These are phyloP conservation scores for Notodonta dromedarius DNA, from an alignment of 2,888 invertebrate genomes.

Conservation along the genomic window DNA sequence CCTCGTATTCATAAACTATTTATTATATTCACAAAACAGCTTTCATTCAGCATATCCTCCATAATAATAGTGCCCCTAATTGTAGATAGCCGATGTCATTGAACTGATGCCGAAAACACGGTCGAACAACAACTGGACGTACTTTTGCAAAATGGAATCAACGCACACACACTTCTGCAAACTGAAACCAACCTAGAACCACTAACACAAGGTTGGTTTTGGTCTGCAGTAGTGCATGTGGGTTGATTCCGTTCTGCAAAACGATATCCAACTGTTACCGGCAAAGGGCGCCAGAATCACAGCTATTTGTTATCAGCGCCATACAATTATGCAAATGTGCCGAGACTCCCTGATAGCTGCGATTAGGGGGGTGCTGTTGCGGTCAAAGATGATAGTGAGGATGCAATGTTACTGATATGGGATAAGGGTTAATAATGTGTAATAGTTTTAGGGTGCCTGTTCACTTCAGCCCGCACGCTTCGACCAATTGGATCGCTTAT, in stretches of 20 bases:
- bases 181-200: too few species aligned
- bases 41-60: too few species aligned
- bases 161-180: too few species aligned
- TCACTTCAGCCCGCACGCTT: too few species aligned
- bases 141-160: too few species aligned
- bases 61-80: not conserved
- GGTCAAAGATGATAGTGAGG: not conserved
- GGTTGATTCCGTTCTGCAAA: too few species aligned
- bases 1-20: too few species aligned
- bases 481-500: too few species aligned
- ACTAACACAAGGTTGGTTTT: too few species aligned
- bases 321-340: slow-evolving; percentile 33
- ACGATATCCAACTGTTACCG: slow-evolving; percentile 18
- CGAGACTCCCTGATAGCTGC: slow-evolving; percentile 13
- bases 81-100: slow-evolving; percentile 27
- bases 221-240: too few species aligned
- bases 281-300: slow-evolving; percentile 23
- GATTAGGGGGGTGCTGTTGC: not conserved
- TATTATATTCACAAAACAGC: too few species aligned
- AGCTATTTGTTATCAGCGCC: slow-evolving; percentile 30
- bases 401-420: not conserved
- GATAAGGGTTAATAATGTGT: not conserved
- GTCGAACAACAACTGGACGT: slow-evolving; percentile 18
- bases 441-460: too few species aligned
- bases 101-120: slow-evolving; percentile 36